Evolutionary conservation across 2,888 invertebrate species (phyloP).

Genomic region (Macrosiphum euphorbiae): DNA sequence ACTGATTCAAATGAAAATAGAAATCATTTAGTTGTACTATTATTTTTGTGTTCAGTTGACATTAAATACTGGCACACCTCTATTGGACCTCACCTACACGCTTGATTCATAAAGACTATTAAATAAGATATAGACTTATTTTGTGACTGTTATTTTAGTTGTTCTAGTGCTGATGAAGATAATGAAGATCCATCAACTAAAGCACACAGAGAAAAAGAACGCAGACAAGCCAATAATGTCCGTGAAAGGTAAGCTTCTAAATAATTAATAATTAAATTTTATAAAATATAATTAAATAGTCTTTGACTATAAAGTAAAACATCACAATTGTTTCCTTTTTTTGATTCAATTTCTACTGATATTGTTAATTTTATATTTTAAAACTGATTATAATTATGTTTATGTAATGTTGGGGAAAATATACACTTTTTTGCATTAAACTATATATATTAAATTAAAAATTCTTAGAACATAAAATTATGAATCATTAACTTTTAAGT

Average conservation of each 20-base stretch:
- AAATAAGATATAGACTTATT: background rate
- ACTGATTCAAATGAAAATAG: background rate
- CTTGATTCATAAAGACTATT: background rate
- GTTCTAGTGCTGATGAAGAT: constrained; percentile 87
- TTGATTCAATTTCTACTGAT: background rate
- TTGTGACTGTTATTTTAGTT: constrained; percentile 66
- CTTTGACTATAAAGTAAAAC: background rate
- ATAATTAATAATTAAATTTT: constrained; percentile 31
- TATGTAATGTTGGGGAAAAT: background rate
- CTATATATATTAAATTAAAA: background rate
- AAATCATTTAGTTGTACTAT: background rate
- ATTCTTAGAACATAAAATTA: background rate
- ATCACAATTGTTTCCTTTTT: background rate
- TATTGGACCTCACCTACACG: background rate
- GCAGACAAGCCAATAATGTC: constrained; percentile 97
- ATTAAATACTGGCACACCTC: constrained; percentile 35
- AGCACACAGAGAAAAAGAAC: constrained; percentile 93
- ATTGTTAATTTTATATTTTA: background rate
- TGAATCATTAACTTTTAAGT: background rate
- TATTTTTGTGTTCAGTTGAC: background rate
- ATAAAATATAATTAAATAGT: background rate
- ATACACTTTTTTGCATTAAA: background rate
- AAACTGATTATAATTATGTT: background rate
- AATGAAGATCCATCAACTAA: constrained; percentile 86
- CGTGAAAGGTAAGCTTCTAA: constrained; percentile 83